These are phyloP conservation scores for Candoia aspera DNA, from an alignment of 2,113 vertebrate species.

Conservation along the genomic window DNA sequence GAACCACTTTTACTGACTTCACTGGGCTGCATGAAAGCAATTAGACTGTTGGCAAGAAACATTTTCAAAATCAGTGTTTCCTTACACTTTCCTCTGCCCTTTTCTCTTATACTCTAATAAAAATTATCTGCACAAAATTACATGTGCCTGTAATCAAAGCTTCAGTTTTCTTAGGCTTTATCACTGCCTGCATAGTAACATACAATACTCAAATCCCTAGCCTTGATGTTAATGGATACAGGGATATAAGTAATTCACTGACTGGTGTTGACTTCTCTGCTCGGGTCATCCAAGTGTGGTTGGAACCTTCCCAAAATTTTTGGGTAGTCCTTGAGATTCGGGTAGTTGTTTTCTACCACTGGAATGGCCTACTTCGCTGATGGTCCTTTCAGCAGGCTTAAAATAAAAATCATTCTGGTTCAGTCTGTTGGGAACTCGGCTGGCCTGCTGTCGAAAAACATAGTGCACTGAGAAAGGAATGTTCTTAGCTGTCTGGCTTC, in stretches of 20 bases:
- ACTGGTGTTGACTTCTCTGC: no score
- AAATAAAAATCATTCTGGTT: no score
- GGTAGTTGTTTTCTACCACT: no score
- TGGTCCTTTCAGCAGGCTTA: no score
- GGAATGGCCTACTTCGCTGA: no score
- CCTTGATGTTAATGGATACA: slow-evolving; percentile 48
- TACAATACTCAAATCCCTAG: slow-evolving; percentile 40
- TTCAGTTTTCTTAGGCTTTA: slow-evolving; percentile 53
- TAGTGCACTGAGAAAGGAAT: no score
- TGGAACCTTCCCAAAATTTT: no score
- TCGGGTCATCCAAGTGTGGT: no score
- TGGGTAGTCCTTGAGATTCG: no score
- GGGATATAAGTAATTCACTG: slow-evolving; percentile 47
- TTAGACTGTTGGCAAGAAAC: background rate
- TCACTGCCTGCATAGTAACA: slow-evolving; percentile 39
- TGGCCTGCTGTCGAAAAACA: no score
- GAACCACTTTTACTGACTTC: background rate
- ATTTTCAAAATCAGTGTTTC: background rate
- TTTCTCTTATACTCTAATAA: background rate
- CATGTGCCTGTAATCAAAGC: slow-evolving; percentile 58
- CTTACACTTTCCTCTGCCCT: slow-evolving; percentile 14
- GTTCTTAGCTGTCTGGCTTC: no score
- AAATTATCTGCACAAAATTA: slow-evolving; percentile 52
- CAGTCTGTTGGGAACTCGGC: no score
- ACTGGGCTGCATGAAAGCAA: background rate